A percentile compares a stretch with the other conserved stretches of the same genome.
Evolutionary conservation across 2,113 vertebrate genomes (phyloP).

Genomic region (Pardalotus punctatus): DNA sequence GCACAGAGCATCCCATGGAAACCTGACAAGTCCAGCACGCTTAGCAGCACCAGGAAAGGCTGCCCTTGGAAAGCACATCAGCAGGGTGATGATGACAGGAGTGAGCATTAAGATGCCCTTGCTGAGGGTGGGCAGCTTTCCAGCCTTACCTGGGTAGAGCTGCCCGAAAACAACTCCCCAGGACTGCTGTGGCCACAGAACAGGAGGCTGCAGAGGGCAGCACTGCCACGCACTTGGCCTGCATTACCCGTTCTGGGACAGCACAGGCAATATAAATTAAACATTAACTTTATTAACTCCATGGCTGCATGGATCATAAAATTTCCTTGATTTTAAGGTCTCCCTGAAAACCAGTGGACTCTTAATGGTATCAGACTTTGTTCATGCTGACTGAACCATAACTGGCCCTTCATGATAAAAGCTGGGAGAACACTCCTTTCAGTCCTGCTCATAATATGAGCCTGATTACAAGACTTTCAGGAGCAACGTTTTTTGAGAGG

Average conservation of each 20-base stretch:
- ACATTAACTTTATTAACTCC: not conserved
- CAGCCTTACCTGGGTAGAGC: accelerated
- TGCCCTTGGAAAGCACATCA: not conserved
- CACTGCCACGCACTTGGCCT: conserved; percentile 34
- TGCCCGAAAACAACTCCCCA: not conserved
- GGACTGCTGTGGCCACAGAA: not conserved
- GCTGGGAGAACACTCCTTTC: not conserved
- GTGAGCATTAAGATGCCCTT: accelerated
- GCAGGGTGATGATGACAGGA: not conserved
- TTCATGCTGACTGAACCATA: not conserved
- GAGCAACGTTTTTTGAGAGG: not conserved
- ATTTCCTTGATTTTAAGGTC: not conserved
- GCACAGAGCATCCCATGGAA: not conserved
- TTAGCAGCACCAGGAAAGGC: not conserved
- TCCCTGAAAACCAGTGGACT: not conserved
- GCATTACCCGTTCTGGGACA: not conserved
- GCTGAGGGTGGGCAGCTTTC: not conserved
- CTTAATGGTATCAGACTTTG: not conserved
- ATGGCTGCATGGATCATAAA: not conserved
- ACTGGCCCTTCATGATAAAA: not conserved
- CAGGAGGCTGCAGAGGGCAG: conserved; percentile 72
- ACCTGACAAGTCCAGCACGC: not conserved
- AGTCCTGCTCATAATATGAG: not conserved
- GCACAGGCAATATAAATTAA: not conserved
- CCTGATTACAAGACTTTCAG: accelerated